Evolutionary conservation across 2,797 vertebrate species (phyloP).

Genomic region (Podarcis siculus): DNA sequence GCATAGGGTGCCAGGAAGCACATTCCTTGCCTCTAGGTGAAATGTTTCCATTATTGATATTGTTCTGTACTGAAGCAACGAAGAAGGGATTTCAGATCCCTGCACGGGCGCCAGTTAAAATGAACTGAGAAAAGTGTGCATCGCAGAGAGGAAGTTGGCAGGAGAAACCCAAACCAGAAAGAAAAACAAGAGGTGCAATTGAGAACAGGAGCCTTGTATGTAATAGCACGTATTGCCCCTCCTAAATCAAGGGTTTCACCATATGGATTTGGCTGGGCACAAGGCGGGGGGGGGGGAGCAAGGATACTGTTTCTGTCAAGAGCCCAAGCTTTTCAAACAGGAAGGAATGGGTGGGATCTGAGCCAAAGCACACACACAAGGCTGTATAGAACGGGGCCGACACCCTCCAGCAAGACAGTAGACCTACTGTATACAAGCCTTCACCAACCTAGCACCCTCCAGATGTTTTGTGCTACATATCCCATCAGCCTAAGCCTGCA

Average conservation of each 20-base stretch:
- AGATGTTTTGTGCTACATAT: no score
- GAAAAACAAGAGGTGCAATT: rapidly evolving
- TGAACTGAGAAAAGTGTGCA: neutral
- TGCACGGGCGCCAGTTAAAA: neutral
- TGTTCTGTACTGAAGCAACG: neutral
- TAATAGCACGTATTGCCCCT: neutral
- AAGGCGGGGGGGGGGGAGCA: neutral
- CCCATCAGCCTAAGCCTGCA: no score
- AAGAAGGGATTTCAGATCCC: neutral
- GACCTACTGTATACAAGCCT: neutral
- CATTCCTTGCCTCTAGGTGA: neutral
- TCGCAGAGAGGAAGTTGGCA: neutral
- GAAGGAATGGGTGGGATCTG: slow-evolving; percentile 17
- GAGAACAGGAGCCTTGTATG: neutral
- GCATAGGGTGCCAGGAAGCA: neutral
- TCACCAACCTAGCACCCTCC: neutral
- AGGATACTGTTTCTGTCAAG: neutral
- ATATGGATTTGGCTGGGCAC: rapidly evolving
- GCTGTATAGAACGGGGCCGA: neutral
- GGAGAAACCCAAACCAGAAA: neutral
- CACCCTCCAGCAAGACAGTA: neutral
- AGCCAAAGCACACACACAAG: neutral
- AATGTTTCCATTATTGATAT: neutral
- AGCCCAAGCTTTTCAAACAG: slow-evolving; percentile 5
- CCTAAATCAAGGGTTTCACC: neutral